A percentile compares a stretch with the other conserved stretches of the same genome.
Evolutionary conservation across 1,140 invertebrate species (phyloP).

Genomic region (Rhizoglyphus robini): DNA sequence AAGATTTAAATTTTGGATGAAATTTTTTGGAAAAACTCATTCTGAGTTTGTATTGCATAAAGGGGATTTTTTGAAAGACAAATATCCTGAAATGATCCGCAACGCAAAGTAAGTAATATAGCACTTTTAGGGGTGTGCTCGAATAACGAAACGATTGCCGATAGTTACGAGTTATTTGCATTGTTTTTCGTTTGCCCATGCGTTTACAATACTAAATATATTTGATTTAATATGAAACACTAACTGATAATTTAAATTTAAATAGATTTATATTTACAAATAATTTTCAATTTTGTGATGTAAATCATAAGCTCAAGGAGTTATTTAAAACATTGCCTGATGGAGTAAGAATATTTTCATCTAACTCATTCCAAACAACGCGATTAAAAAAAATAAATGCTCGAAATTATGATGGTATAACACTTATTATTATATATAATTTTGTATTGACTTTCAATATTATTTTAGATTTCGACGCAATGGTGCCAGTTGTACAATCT

Average conservation of each 20-base stretch:
- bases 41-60: conserved; percentile 79
- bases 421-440: background rate
- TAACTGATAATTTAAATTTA: conserved; percentile 28
- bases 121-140: too few relatives aligned
- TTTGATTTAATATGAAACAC: too few relatives aligned
- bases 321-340: conserved; percentile 89
- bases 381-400: conserved; percentile 97
- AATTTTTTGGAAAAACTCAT: conserved; percentile 87
- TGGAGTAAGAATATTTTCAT: conserved; percentile 91
- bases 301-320: conserved; percentile 89
- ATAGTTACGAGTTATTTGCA: too few relatives aligned
- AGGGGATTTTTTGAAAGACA: conserved; percentile 81
- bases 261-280: conserved; percentile 89
- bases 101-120: conserved; percentile 53
- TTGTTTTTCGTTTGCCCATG: too few relatives aligned
- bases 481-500: conserved; percentile 94
- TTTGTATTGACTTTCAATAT: conserved; percentile 24
- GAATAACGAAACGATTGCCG: too few relatives aligned
- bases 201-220: background rate
- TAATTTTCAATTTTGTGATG: conserved; percentile 95
- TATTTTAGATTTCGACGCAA: conserved; percentile 89
- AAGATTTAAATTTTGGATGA: conserved; percentile 84
- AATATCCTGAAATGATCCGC: conserved; percentile 80
- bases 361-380: conserved; percentile 90
- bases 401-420: conserved; percentile 56